phyloP scores from a whole-genome alignment of 2,797 vertebrate genomes.

The Pogoniulus pusillus region DNA sequence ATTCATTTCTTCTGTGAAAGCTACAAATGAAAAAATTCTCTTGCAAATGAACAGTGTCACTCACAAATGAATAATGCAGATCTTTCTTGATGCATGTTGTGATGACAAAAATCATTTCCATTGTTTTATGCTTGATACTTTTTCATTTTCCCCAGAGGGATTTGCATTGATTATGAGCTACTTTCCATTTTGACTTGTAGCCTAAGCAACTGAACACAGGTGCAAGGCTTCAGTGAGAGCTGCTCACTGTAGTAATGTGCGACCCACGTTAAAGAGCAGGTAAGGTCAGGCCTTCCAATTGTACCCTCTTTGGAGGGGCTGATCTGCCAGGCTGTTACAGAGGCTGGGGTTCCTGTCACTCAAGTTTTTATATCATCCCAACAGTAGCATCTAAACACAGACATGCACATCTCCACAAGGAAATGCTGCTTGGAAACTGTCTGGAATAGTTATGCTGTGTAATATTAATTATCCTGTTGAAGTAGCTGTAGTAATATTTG shows the following conservation, averaged over 20 bases:
- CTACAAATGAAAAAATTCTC: not conserved
- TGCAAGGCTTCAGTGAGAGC: not conserved
- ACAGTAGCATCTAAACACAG: not conserved
- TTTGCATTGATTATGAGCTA: not conserved
- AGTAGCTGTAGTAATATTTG: not conserved
- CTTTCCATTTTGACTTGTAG: slow-evolving; percentile 28
- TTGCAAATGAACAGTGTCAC: not conserved
- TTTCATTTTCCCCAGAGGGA: slow-evolving; percentile 8
- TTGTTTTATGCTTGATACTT: not conserved
- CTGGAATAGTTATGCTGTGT: not conserved
- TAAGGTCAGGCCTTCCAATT: not conserved
- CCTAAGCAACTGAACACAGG: not conserved
- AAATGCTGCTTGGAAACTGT: not conserved
- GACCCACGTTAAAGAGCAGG: not conserved
- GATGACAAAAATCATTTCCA: not conserved
- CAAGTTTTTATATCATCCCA: not conserved
- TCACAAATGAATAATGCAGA: not conserved
- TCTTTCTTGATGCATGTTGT: not conserved
- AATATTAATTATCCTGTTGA: slow-evolving; percentile 10
- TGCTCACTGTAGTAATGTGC: not conserved
- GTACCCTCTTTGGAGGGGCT: not conserved
- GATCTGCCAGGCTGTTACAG: not conserved
- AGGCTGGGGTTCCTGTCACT: not conserved
- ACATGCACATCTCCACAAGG: not conserved
- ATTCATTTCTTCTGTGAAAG: not conserved